phyloP scores from a whole-genome alignment of 2,888 invertebrate species.

The Leucophenga maculata region DNA sequence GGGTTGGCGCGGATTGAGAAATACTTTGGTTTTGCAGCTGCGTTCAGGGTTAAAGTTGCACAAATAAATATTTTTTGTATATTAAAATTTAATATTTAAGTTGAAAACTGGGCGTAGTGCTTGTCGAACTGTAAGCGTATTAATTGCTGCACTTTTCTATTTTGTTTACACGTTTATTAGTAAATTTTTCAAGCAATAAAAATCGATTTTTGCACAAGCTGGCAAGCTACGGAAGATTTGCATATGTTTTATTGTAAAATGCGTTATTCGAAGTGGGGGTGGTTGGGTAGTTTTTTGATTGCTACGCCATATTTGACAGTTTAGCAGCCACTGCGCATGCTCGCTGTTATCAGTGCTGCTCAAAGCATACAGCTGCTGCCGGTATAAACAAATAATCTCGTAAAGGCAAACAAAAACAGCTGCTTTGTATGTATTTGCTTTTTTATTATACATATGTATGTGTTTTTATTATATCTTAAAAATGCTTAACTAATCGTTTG shows the following conservation, averaged over 20 bases:
- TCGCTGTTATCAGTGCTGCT: conserved; percentile 51
- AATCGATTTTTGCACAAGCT: conserved; percentile 56
- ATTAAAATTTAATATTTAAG: background rate
- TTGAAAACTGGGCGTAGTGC: background rate
- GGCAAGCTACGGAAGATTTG: conserved; percentile 34
- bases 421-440: background rate
- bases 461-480: conserved; percentile 39
- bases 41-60: background rate
- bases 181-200: conserved; percentile 37
- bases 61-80: conserved; percentile 19
- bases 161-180: conserved; percentile 31
- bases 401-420: conserved; percentile 30
- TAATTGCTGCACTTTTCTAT: background rate
- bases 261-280: conserved; percentile 30
- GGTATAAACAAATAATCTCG: conserved; percentile 28
- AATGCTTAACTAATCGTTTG: background rate
- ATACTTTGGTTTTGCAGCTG: background rate
- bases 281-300: conserved; percentile 30
- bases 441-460: background rate
- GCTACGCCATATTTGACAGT: conserved; percentile 41
- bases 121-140: background rate
- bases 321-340: conserved; percentile 52
- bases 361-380: conserved; percentile 5
- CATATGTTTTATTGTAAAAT: conserved; percentile 51
- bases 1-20: conserved; percentile 1